Evolutionary conservation across 1,140 invertebrate genomes (phyloP).

Genomic region (Scaptomyza hsui): DNA sequence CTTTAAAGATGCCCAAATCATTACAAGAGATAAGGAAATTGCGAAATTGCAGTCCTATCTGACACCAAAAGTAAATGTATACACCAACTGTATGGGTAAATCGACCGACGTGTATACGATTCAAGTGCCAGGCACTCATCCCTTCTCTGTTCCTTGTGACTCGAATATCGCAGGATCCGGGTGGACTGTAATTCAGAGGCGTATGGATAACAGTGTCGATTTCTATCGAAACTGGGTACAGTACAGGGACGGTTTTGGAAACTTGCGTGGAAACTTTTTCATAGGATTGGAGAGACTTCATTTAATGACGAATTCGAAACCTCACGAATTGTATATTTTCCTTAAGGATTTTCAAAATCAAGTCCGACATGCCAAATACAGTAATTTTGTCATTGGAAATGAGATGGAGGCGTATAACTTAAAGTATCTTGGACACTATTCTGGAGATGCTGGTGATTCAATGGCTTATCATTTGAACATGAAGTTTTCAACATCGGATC

Average conservation of each 20-base stretch:
- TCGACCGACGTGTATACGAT: background rate
- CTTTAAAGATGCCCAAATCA: too few species aligned
- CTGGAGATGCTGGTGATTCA: too few species aligned
- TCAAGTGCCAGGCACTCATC: background rate
- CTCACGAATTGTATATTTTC: too few species aligned
- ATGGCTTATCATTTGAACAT: too few species aligned
- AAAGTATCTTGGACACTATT: slow-evolving; percentile 87
- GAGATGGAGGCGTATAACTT: slow-evolving; percentile 87
- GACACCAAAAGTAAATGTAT: background rate
- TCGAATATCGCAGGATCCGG: background rate
- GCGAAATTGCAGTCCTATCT: too few species aligned
- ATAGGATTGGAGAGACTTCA: slow-evolving; percentile 24
- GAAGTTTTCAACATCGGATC: too few species aligned
- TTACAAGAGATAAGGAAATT: too few species aligned
- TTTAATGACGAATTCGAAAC: slow-evolving; percentile 7
- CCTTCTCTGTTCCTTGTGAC: slow-evolving; percentile 3
- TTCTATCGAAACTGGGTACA: slow-evolving; percentile 3
- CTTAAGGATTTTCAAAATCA: background rate
- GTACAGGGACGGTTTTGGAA: slow-evolving; percentile 7
- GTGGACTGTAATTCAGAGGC: too few species aligned
- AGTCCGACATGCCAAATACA: slow-evolving; percentile 13
- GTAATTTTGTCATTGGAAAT: slow-evolving; percentile 21
- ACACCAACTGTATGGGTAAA: slow-evolving; percentile 1
- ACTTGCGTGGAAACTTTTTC: slow-evolving; percentile 10
- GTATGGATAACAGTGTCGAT: too few species aligned